Evolutionary conservation across 64 coral and sea anemone genomes (phyloP).

Genomic region (Stylophora pistillata): DNA sequence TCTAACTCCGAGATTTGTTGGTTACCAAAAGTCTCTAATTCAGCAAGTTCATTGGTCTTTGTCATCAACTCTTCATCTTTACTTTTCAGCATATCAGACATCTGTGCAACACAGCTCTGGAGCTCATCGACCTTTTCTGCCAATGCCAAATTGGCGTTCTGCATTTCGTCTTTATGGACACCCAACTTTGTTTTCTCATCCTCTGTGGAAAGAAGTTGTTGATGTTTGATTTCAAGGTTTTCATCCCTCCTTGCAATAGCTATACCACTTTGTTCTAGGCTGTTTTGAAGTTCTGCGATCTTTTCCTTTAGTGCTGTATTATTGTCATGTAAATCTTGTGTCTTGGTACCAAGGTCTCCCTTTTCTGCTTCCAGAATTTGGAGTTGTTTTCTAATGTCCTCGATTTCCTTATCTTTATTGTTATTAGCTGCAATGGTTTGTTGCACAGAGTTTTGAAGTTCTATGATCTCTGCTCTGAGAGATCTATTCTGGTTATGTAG

Average conservation of each 20-base stretch:
- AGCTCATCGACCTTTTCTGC: constrained; percentile 26
- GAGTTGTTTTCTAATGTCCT: constrained; percentile 3
- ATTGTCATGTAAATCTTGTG: background rate
- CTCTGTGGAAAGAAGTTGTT: background rate
- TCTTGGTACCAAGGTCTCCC: background rate
- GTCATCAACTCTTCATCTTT: constrained; percentile 20
- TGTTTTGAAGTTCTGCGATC: background rate
- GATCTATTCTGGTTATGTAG: background rate
- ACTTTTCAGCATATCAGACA: constrained; percentile 2
- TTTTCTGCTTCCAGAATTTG: background rate
- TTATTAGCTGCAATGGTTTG: background rate
- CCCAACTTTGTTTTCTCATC: constrained; percentile 3
- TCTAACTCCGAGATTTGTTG: background rate
- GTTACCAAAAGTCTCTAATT: constrained; percentile 8
- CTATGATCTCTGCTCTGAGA: background rate
- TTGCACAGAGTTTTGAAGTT: background rate
- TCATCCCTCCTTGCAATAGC: constrained; percentile 28
- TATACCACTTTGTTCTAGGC: background rate
- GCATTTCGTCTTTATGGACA: constrained; percentile 6
- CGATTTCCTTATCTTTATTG: constrained; percentile 14
- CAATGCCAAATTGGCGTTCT: background rate
- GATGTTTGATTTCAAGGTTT: background rate
- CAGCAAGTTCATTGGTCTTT: constrained; percentile 14
- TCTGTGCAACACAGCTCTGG: constrained; percentile 19
- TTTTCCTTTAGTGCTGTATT: background rate